Evolutionary conservation across 2,797 vertebrate species (phyloP), one percentile per base, ranked within the genome.

Genomic region (Xiphorhynchus erythropygius): DNA sequence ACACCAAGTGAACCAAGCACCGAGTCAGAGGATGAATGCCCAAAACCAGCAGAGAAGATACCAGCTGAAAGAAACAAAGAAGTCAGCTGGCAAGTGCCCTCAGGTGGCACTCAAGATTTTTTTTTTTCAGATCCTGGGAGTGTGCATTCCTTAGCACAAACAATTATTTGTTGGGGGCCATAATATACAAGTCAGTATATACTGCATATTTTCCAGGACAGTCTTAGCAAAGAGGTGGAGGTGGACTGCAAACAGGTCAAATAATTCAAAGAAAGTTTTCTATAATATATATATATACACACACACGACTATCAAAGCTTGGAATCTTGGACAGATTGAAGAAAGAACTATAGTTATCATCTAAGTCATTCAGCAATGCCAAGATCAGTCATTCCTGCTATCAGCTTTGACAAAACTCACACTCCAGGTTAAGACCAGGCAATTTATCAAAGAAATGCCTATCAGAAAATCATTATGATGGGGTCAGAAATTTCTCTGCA

Each of bases 391-490:
- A 65, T 55, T 86, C 60, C 46, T 93, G 52, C 73, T 84, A 84
- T 68, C 84, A 74, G 42, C 32, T 90, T 84, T 84, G 87, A 87
- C 49, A 85, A 94, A 95, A 76, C 55, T 91, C 79, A 79, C 27
- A 18, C 59, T 44, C n/a, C 67, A 83, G 77, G 65, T 89, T 87
- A 92, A 91, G 70, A 71, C 39, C 50, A 50, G 33, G 68, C 79
- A 89, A 96, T 96, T 87, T 67, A 95, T 81, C 88, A 91, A 77
- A 92, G 75, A 67, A 82, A n/a, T 35, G 30, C 74, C 96, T 82
- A 85, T 93, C 89, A 95, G 39, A 68, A 68, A 71, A 71, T 91
- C 62, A 78, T 94, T 88, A 95, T 63, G 32, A 91, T 65, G 86
- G 80, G 87, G 86, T 86, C 94, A 95, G 47, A 92, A 95, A 90